These are phyloP conservation scores for Keiferia lycopersicella DNA, from an alignment of 2,888 invertebrate genomes.

Conservation along the genomic window DNA sequence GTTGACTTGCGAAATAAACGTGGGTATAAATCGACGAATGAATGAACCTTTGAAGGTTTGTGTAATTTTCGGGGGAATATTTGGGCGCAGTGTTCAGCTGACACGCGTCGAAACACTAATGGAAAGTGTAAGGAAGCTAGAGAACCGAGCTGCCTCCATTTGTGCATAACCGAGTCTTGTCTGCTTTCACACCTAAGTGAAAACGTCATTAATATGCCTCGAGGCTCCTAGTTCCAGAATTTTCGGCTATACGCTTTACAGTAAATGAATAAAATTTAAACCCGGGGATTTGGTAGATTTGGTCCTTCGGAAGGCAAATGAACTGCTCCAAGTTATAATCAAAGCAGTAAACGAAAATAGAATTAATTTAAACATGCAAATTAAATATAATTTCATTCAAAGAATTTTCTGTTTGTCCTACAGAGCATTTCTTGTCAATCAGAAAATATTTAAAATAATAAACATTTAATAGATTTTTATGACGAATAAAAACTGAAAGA, in stretches of 20 bases:
- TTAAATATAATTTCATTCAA: not conserved
- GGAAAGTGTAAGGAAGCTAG: constrained; percentile 36
- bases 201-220: not conserved
- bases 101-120: constrained; percentile 39
- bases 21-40: constrained; percentile 40
- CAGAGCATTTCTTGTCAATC: too few relatives aligned
- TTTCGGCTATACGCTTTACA: not conserved
- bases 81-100: constrained; percentile 33
- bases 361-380: not conserved
- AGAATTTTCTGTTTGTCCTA: not conserved
- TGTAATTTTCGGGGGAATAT: constrained; percentile 38
- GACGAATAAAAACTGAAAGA: too few relatives aligned
- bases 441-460: too few relatives aligned
- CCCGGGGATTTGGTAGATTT: not conserved
- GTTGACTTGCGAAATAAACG: constrained; percentile 28
- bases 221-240: not conserved
- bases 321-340: not conserved
- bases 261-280: not conserved
- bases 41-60: constrained; percentile 29
- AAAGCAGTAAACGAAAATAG: not conserved
- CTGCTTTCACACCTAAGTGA: constrained; percentile 25
- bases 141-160: constrained; percentile 23
- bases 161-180: constrained; percentile 4
- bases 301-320: not conserved
- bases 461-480: too few relatives aligned